Percentiles rank a stretch among this genome's conserved stretches.
Conservation (phyloP, 2,797 vertebrate species). For the Gymnocypris eckloni region DNA sequence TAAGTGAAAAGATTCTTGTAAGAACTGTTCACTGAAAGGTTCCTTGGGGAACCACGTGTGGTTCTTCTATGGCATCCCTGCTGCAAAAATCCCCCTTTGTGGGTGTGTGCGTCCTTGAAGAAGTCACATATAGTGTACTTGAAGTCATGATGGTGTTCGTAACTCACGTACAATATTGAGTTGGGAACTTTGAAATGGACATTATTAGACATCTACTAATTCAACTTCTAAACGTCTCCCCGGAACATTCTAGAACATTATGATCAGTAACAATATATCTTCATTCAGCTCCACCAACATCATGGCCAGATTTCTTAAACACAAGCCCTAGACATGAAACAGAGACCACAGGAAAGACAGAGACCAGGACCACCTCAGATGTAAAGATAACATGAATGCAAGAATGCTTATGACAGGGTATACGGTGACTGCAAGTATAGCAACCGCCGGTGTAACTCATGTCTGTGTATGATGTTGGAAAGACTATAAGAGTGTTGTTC, state of each 20-base stretch:
- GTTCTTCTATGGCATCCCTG: neutral
- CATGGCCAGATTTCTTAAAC: slow-evolving; percentile 31
- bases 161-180: neutral
- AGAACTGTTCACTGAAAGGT: neutral
- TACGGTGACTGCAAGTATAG: slow-evolving; percentile 7
- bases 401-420: neutral
- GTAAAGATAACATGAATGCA: slow-evolving; percentile 20
- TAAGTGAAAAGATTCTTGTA: neutral
- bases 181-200: neutral
- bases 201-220: neutral
- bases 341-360: neutral
- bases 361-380: neutral
- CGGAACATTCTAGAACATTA: neutral
- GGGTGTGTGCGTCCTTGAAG: neutral
- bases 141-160: neutral
- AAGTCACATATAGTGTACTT: slow-evolving; percentile 20
- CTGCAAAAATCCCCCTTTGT: neutral
- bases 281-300: neutral
- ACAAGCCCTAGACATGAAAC: slow-evolving; percentile 7
- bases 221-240: neutral
- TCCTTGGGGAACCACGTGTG: neutral
- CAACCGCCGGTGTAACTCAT: slow-evolving; percentile 11
- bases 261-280: neutral
- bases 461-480: slow-evolving; percentile 17
- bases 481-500: slow-evolving; percentile 28